A percentile compares a stretch with the other conserved stretches of the same genome.
Conservation (phyloP, 2,888 invertebrate species). For the Mythimna lalbum region DNA sequence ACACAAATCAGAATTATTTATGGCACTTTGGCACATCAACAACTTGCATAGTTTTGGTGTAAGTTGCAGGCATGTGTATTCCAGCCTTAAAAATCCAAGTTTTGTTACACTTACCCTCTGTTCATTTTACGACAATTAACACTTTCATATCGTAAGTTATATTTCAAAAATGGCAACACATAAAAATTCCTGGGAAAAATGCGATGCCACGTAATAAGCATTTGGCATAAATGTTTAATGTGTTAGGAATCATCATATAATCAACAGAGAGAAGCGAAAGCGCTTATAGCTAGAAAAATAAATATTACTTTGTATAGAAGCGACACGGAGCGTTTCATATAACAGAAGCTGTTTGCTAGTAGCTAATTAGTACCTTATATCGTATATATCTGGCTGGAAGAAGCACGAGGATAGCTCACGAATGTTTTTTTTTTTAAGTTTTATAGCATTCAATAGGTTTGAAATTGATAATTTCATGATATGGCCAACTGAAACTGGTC, state of each 20-base stretch:
- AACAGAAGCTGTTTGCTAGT: not conserved
- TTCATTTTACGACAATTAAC: constrained; percentile 1
- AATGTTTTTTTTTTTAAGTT: no score
- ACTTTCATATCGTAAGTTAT: not conserved
- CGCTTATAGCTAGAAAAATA: constrained; percentile 19
- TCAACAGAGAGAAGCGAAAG: constrained; percentile 34
- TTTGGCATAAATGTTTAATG: constrained; percentile 25
- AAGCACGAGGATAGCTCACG: no score
- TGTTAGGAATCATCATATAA: constrained; percentile 34
- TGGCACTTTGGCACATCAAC: no score
- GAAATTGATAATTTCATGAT: no score
- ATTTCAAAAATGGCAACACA: not conserved
- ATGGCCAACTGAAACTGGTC: no score
- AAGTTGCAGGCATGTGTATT: no score
- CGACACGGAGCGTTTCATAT: not conserved
- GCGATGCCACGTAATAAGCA: constrained; percentile 32
- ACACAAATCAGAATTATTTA: no score
- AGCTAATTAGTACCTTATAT: not conserved
- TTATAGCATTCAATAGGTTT: no score
- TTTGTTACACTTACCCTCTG: not conserved
- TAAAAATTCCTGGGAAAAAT: not conserved
- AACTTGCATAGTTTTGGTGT: no score
- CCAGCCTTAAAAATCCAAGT: not conserved
- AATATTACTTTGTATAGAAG: constrained; percentile 37
- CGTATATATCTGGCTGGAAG: no score